Percentiles rank a stretch among this genome's conserved stretches.
Evolutionary conservation across 1,140 invertebrate species (phyloP).

Genomic region (Scaptomyza montana): DNA sequence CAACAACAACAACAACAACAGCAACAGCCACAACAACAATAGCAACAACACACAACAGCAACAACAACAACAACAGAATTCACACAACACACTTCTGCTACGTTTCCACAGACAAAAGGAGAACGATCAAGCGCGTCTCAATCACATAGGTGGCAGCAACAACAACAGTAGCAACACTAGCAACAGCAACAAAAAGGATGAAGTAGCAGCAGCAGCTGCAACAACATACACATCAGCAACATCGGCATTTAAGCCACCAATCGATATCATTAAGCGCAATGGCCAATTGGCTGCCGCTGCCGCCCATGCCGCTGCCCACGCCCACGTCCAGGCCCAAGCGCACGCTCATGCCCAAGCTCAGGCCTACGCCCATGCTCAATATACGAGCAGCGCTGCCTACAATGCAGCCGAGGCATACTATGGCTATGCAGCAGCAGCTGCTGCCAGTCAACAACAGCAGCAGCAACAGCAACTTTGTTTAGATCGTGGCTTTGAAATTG

Average conservation of each 20-base stretch:
- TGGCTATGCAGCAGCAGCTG: conserved; percentile 64
- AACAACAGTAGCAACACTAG: background rate
- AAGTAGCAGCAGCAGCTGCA: conserved; percentile 10
- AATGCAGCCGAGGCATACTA: conserved; percentile 68
- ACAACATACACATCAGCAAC: conserved; percentile 85
- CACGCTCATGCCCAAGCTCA: conserved; percentile 51
- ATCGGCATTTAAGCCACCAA: conserved; percentile 90
- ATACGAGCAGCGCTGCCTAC: conserved; percentile 48
- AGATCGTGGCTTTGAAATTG: conserved; percentile 54
- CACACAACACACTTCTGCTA: conserved; percentile 50
- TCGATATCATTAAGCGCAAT: conserved; percentile 85
- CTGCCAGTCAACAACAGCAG: conserved; percentile 55
- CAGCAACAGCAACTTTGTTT: conserved; percentile 31
- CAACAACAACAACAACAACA: conserved; percentile 13
- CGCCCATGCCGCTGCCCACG: conserved; percentile 45
- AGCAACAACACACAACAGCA: conserved; percentile 22
- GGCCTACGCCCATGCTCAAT: conserved; percentile 40
- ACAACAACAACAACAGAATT: conserved; percentile 15
- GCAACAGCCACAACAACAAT: conserved; percentile 5
- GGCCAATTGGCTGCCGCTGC: conserved; percentile 74
- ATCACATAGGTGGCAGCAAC: conserved; percentile 34
- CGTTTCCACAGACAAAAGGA: conserved; percentile 83
- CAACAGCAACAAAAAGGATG: conserved; percentile 25
- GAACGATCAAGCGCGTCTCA: conserved; percentile 79
- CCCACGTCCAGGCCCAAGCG: conserved; percentile 65